Evolutionary conservation across 37 sponge, comb jelly and placozoan species (phyloP).

Genomic region (Mnemiopsis leidyi): DNA sequence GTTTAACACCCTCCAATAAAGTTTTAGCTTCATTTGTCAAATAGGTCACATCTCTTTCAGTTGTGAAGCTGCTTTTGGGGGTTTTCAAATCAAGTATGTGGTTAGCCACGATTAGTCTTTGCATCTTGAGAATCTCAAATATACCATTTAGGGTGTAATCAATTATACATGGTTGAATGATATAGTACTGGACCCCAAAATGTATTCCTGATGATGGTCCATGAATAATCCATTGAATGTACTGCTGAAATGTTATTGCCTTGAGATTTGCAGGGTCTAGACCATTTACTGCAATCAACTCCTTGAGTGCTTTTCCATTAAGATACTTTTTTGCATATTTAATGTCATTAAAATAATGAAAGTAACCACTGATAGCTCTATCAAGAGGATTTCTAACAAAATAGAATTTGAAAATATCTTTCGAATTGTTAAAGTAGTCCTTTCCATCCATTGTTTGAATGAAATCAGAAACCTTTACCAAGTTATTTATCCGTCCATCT

Average conservation of each 20-base stretch:
- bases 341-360: neutral
- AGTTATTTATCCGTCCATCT: neutral
- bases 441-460: neutral
- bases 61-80: neutral
- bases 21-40: neutral
- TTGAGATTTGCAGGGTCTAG: neutral
- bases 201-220: neutral
- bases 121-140: neutral
- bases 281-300: neutral
- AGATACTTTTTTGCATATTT: neutral
- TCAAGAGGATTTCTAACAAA: constrained; percentile 36
- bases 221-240: neutral
- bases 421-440: neutral
- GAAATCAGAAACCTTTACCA: neutral
- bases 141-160: constrained; percentile 1
- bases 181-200: neutral
- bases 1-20: neutral
- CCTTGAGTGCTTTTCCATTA: neutral
- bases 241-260: constrained; percentile 14
- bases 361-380: constrained; percentile 1
- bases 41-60: neutral
- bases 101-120: neutral
- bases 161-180: neutral
- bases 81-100: neutral
- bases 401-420: constrained; percentile 3